phyloP scores from a whole-genome alignment of 2,888 invertebrate genomes.

The Merodon equestris region DNA sequence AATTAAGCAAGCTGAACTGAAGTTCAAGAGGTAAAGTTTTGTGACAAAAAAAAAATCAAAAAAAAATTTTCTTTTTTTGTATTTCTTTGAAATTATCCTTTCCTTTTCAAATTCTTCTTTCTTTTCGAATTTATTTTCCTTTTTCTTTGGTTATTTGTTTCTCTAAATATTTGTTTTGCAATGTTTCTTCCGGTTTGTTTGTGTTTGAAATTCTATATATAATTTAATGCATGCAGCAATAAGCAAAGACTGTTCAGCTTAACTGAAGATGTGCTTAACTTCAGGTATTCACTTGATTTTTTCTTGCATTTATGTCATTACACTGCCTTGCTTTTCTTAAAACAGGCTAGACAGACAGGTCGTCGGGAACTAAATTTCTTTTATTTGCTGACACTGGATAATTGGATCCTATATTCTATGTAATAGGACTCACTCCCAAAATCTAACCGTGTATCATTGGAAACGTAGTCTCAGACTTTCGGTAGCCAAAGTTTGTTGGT shows the following conservation, averaged over 20 bases:
- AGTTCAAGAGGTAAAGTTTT: slow-evolving; percentile 68
- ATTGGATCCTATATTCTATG: too few relatives aligned
- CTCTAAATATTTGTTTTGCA: slow-evolving; percentile 26
- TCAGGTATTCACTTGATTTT: slow-evolving; percentile 80
- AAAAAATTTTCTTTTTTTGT: slow-evolving; percentile 28
- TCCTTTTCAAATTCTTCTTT: slow-evolving; percentile 23
- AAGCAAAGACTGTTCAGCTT: slow-evolving; percentile 90
- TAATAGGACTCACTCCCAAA: too few relatives aligned
- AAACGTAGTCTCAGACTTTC: too few relatives aligned
- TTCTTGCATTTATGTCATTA: too few relatives aligned
- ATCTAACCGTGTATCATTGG: too few relatives aligned
- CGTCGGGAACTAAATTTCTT: too few relatives aligned
- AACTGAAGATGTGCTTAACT: slow-evolving; percentile 87
- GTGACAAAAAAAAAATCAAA: slow-evolving; percentile 32
- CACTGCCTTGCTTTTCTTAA: too few relatives aligned
- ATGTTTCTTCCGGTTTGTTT: slow-evolving; percentile 32
- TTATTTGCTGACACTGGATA: too few relatives aligned
- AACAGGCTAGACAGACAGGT: too few relatives aligned
- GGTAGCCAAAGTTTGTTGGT: too few relatives aligned
- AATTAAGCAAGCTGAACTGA: slow-evolving; percentile 62
- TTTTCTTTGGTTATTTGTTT: too few relatives aligned
- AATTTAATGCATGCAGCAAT: slow-evolving; percentile 86
- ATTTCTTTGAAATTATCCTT: slow-evolving; percentile 30
- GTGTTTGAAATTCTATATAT: slow-evolving; percentile 3
- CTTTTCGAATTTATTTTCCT: slow-evolving; percentile 61